phyloP scores from a whole-genome alignment of 2,888 invertebrate genomes.

The Odontocerum albicorne region DNA sequence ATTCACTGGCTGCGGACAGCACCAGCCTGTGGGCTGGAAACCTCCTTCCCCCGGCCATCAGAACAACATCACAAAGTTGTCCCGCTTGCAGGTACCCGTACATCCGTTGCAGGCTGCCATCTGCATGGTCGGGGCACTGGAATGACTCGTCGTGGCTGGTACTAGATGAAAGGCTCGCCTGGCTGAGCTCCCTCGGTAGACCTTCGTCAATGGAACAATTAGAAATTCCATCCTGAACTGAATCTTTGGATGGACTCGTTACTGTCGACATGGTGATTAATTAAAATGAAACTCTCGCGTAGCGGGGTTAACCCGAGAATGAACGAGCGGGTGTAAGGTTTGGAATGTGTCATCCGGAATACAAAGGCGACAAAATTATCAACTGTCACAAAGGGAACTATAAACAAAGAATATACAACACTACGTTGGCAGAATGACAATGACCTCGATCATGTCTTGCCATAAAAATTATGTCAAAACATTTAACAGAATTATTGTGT shows the following conservation, averaged over 20 bases:
- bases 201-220: conserved; percentile 58
- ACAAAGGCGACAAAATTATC: no score
- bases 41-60: conserved; percentile 78
- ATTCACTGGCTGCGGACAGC: conserved; percentile 88
- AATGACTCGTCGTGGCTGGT: conserved; percentile 78
- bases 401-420: conserved; percentile 29
- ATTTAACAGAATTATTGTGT: no score
- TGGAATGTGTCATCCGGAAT: background rate
- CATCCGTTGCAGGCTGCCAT: conserved; percentile 79
- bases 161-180: conserved; percentile 65
- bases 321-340: no score
- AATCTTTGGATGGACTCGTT: conserved; percentile 51
- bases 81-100: conserved; percentile 78
- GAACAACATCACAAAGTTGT: conserved; percentile 84
- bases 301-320: no score
- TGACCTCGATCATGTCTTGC: conserved; percentile 6
- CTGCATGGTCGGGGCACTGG: conserved; percentile 77
- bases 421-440: no score
- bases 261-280: conserved; percentile 17
- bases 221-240: conserved; percentile 55
- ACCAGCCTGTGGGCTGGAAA: conserved; percentile 86
- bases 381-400: conserved; percentile 20
- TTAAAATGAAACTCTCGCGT: background rate
- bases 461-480: background rate
- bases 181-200: conserved; percentile 67